Percentiles rank a stretch among this genome's conserved stretches.
phyloP scores from a whole-genome alignment of 2,888 invertebrate genomes.

The Drosophila suboccidentalis region DNA sequence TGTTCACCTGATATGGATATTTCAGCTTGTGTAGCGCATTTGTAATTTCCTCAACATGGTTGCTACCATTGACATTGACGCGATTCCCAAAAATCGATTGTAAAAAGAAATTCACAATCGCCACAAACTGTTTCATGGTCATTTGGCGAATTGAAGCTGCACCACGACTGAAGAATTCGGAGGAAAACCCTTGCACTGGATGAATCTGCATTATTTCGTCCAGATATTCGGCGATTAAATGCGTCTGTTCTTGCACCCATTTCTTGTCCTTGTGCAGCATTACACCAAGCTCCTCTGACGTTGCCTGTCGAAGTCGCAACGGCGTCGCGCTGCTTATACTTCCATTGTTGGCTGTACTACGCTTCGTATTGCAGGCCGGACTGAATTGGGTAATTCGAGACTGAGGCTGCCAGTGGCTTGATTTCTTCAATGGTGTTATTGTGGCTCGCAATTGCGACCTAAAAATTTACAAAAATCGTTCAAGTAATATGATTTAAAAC shows the following conservation, averaged over 20 bases:
- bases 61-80: constrained; percentile 67
- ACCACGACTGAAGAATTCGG: constrained; percentile 70
- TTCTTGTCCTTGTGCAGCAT: constrained; percentile 82
- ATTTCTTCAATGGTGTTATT: constrained; percentile 18
- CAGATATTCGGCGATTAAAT: constrained; percentile 79
- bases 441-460: constrained; percentile 42
- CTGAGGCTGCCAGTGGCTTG: constrained; percentile 23
- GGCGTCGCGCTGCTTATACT: constrained; percentile 40
- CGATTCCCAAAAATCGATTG: constrained; percentile 80
- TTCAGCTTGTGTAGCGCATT: constrained; percentile 80
- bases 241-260: constrained; percentile 80
- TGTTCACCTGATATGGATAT: constrained; percentile 83
- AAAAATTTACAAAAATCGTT: not conserved
- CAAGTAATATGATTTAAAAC: not conserved
- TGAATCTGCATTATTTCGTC: constrained; percentile 40
- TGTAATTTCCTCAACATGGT: constrained; percentile 83
- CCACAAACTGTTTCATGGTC: constrained; percentile 84
- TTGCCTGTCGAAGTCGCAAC: constrained; percentile 47
- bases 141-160: constrained; percentile 79
- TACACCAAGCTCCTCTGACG: constrained; percentile 73
- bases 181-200: constrained; percentile 58
- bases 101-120: constrained; percentile 81
- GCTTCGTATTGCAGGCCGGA: constrained; percentile 22
- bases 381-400: constrained; percentile 12
- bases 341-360: constrained; percentile 14